Evolutionary conservation across 2,888 invertebrate genomes (phyloP).

Genomic region (Ferdinandea cuprea): DNA sequence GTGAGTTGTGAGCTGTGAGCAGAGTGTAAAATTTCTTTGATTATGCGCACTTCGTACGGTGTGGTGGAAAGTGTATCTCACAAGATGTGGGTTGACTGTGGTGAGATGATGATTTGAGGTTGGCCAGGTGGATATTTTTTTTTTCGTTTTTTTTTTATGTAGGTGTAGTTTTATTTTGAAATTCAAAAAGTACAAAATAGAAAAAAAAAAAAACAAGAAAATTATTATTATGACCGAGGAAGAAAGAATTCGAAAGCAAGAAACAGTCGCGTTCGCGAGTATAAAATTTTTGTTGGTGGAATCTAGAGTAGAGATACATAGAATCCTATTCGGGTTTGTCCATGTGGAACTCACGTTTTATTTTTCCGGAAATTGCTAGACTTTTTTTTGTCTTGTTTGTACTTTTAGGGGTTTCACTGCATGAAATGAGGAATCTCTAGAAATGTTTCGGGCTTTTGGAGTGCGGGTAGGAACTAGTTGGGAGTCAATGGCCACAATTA

Average conservation of each 20-base stretch:
- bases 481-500: too few relatives aligned
- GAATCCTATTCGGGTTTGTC: too few relatives aligned
- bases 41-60: slow-evolving; percentile 43
- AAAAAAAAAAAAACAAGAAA: too few relatives aligned
- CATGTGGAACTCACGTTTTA: background rate
- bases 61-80: slow-evolving; percentile 36
- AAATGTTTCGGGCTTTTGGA: background rate
- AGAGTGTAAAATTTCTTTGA: slow-evolving; percentile 6
- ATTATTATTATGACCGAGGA: background rate
- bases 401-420: background rate
- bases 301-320: background rate
- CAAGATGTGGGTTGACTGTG: slow-evolving; percentile 32
- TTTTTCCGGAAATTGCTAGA: background rate
- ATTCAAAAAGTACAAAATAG: slow-evolving; percentile 4
- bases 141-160: slow-evolving; percentile 29
- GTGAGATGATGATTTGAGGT: slow-evolving; percentile 22
- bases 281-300: background rate
- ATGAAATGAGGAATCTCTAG: background rate
- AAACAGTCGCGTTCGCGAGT: background rate
- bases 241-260: background rate
- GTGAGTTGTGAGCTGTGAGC: slow-evolving; percentile 12
- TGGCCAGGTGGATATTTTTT: slow-evolving; percentile 35
- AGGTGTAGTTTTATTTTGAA: slow-evolving; percentile 29
- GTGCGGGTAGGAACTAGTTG: background rate
- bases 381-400: background rate